Evolutionary conservation across 2,113 vertebrate genomes (phyloP).

Genomic region (Gorilla gorilla): DNA sequence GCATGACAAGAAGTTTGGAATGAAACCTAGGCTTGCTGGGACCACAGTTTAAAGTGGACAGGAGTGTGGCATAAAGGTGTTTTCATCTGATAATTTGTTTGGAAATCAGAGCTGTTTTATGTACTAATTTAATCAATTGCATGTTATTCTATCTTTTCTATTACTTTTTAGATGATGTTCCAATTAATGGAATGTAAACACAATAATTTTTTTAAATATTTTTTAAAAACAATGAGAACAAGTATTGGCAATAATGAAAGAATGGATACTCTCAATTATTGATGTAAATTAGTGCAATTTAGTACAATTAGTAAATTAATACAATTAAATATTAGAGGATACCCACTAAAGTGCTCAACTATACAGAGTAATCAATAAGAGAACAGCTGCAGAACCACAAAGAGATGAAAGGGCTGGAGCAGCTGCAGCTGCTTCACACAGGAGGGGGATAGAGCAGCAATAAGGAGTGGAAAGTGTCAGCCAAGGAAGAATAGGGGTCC

Average conservation of each 20-base stretch:
- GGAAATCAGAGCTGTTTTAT: background rate
- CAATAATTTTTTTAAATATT: background rate
- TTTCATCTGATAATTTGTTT: background rate
- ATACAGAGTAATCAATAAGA: background rate
- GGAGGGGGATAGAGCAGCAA: background rate
- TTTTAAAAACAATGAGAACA: background rate
- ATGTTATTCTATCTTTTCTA: background rate
- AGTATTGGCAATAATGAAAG: background rate
- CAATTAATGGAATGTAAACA: background rate
- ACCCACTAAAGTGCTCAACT: background rate
- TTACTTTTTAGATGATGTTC: background rate
- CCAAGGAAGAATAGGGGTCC: background rate
- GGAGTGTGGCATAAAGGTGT: background rate
- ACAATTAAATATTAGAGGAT: background rate
- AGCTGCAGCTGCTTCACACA: background rate
- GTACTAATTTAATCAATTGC: background rate
- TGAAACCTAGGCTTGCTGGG: background rate
- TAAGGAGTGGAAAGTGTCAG: background rate
- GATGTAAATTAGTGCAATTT: background rate
- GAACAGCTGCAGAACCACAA: background rate
- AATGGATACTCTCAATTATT: background rate
- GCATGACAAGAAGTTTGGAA: background rate
- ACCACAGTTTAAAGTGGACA: background rate
- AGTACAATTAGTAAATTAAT: background rate
- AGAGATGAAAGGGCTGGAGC: background rate